A percentile compares a stretch with the other conserved stretches of the same genome.
These are phyloP conservation scores for Rhagonycha lutea DNA, from an alignment of 2,888 invertebrate genomes.

Conservation along the genomic window DNA sequence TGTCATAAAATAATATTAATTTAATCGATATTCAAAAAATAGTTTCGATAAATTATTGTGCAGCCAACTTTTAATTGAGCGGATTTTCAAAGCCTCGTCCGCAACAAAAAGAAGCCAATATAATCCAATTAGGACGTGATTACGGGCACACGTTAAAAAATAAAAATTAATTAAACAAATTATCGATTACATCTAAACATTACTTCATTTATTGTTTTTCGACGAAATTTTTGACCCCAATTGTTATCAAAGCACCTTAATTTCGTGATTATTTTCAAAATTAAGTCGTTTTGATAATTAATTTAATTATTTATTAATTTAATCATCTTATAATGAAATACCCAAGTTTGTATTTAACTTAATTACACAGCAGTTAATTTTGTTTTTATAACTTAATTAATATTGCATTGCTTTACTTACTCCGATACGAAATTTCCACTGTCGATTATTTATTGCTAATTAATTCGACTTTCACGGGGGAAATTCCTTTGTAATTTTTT, in stretches of 20 bases:
- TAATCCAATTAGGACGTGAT: not conserved
- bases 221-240: not conserved
- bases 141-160: not conserved
- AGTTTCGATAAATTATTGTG: not conserved
- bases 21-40: conserved; percentile 18
- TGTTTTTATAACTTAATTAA: not conserved
- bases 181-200: not conserved
- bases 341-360: not conserved
- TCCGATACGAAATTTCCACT: not conserved
- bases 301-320: not conserved
- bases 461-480: not conserved
- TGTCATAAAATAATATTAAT: conserved; percentile 43
- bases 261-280: not conserved
- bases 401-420: not conserved
- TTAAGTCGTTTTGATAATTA: not conserved
- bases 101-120: not conserved
- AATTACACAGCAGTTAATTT: not conserved
- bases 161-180: not conserved
- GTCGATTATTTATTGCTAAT: not conserved
- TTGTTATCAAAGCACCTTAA: not conserved
- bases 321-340: not conserved
- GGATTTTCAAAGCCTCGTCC: not conserved
- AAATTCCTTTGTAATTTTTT: not conserved
- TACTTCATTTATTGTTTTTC: not conserved
- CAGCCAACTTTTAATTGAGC: not conserved